These are phyloP conservation scores for Uropsilus gracilis DNA, from an alignment of 2,113 vertebrate species.

Conservation along the genomic window DNA sequence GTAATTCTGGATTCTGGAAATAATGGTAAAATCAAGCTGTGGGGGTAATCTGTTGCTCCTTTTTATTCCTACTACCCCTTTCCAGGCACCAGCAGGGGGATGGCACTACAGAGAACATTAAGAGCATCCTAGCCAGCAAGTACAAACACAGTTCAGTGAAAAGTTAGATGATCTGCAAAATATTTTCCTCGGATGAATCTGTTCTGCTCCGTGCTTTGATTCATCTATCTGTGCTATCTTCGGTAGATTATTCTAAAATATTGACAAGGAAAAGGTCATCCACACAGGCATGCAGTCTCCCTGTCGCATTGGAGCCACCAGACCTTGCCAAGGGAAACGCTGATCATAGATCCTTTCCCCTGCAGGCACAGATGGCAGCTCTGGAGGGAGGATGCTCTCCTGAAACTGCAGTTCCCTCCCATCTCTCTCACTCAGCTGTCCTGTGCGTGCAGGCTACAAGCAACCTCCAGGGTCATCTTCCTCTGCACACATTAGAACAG, in stretches of 20 bases:
- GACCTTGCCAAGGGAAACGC: background rate
- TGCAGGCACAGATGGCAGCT: background rate
- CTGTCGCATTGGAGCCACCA: background rate
- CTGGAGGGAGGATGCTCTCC: background rate
- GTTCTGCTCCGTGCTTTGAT: background rate
- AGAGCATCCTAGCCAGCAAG: background rate
- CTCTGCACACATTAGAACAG: background rate
- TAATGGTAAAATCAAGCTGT: background rate
- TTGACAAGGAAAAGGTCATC: background rate
- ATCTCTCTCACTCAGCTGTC: background rate
- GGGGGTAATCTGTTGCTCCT: background rate
- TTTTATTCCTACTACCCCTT: background rate
- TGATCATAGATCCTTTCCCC: background rate
- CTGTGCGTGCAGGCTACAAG: background rate
- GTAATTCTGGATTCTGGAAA: background rate
- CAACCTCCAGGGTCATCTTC: background rate
- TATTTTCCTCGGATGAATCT: background rate
- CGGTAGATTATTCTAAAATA: background rate
- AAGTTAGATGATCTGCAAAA: background rate
- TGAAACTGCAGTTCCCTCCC: background rate
- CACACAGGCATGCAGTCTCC: background rate
- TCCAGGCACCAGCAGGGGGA: background rate
- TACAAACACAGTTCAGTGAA: background rate
- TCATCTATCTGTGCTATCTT: background rate
- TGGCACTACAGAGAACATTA: too few relatives aligned